Evolutionary conservation across 2,797 vertebrate species (phyloP), one percentile per base, ranked within the genome.

Genomic region (Malurus splendens): DNA sequence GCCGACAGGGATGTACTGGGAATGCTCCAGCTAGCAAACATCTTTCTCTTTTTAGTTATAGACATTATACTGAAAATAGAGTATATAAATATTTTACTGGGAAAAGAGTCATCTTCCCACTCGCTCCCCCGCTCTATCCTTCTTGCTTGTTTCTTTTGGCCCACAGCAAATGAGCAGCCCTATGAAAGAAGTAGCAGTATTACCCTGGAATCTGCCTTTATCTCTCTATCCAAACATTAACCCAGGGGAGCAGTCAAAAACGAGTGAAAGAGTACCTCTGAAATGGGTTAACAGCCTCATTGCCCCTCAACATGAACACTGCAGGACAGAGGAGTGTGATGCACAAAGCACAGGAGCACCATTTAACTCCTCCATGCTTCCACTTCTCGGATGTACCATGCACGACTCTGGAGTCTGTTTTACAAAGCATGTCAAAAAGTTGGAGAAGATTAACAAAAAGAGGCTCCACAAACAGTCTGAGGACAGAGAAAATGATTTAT

Each of bases 401-500:
- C 14, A 32, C 25, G 33, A 62, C 41, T 77, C 61, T 45, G 7
- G 25, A 72, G 41, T 52, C 54, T 45, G 1, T 30, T 76, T 84
- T 57, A 61, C 8, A 65, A 77, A 88, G 33, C 5, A 52, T 3
- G 22, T 20, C 1, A 54, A 86, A 87, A 90, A 72, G n/a, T 0
- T 6, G 10, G 23, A 54, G 55, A 67, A 48, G 23, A 39, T 30
- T 23, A 47, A 52, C 60, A 70, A 39, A 62, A 45, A 47, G 48
- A 23, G 66, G 10, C n/a, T 84, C 25, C 65, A 85, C 24, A 86
- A 86, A 19, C 20, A 24, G 12, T 48, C 56, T 19, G 10, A 76
- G 36, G 13, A 73, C 20, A 74, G 28, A 75, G 38, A 82, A 44
- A 82, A 67, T 79, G 78, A 92, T 72, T 92, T 89, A 90, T 5